Conservation (phyloP, 2,113 vertebrate genomes). For the Psammodynastes pulverulentus region DNA sequence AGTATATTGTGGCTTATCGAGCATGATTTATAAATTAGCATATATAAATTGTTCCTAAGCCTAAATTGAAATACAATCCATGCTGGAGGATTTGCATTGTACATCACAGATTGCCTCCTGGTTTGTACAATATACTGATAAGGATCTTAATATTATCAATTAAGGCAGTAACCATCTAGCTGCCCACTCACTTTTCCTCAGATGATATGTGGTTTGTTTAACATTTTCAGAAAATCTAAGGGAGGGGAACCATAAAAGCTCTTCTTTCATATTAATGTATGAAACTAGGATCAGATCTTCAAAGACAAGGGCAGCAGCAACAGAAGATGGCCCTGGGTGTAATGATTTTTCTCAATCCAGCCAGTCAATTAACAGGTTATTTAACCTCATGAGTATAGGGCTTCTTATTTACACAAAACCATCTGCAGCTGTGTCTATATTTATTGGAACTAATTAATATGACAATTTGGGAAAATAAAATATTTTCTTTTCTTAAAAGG, state of each 20-base stretch:
- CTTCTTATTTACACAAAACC: not conserved
- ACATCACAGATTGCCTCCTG: not conserved
- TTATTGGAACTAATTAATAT: not conserved
- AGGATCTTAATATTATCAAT: not conserved
- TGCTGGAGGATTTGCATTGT: not conserved
- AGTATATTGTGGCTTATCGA: not conserved
- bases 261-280: not conserved
- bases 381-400: not conserved
- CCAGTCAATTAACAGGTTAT: not conserved
- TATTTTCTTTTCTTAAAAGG: slow-evolving; percentile 31
- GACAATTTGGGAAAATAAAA: not conserved
- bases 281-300: not conserved
- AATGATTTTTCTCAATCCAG: not conserved
- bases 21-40: not conserved
- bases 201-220: not conserved
- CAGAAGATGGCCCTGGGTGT: not conserved
- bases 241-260: not conserved
- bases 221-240: not conserved
- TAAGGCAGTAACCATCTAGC: not conserved
- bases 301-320: not conserved
- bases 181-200: not conserved
- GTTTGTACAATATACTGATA: not conserved
- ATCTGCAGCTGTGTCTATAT: not conserved
- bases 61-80: not conserved
- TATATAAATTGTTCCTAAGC: not conserved